These are phyloP conservation scores for Balaenoptera acutorostrata DNA, from an alignment of 2,113 vertebrate genomes.

Conservation along the genomic window DNA sequence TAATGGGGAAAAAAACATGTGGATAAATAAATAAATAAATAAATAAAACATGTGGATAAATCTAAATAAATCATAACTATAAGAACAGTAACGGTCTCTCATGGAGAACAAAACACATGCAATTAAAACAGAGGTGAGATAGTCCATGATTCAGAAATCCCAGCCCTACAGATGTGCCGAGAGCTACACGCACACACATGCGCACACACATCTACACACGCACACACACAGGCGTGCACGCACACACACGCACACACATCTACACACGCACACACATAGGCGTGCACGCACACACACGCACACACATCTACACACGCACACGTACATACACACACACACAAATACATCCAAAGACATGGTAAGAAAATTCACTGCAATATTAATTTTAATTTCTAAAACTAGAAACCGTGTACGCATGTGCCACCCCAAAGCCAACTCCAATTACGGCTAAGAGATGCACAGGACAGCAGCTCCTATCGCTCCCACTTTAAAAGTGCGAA, in stretches of 20 bases:
- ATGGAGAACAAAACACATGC: neutral
- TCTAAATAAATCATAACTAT: neutral
- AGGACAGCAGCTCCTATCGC: neutral
- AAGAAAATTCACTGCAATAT: neutral
- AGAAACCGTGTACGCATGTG: neutral
- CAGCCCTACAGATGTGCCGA: neutral
- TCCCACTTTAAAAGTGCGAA: neutral
- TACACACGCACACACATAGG: too few species aligned
- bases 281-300: too few species aligned
- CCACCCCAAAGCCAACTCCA: neutral
- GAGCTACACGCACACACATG: neutral
- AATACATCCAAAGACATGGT: neutral
- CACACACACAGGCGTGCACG: fast-evolving
- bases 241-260: too few species aligned
- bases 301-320: too few species aligned
- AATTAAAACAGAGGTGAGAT: too few species aligned
- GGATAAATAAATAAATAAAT: neutral
- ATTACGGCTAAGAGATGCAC: neutral
- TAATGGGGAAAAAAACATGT: neutral
- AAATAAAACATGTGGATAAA: neutral
- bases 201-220: too few species aligned
- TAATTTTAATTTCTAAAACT: neutral
- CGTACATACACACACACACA: neutral
- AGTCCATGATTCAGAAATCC: neutral
- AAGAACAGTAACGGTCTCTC: neutral